Conservation (phyloP, 2,113 vertebrate genomes). For the Brachyistius frenatus region DNA sequence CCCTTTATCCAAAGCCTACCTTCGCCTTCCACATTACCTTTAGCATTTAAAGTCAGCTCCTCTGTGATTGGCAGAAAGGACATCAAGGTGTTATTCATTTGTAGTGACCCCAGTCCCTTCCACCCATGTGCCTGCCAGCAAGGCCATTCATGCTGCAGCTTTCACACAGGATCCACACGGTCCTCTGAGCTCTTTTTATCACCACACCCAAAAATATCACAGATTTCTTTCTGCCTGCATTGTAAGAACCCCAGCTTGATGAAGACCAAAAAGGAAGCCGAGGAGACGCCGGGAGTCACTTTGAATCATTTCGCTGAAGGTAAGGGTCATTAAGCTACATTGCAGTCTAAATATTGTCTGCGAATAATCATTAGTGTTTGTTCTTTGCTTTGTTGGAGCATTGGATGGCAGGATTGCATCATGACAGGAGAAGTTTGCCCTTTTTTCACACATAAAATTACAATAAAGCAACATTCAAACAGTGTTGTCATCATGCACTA, state of each 20-base stretch:
- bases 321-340: conserved; percentile 38
- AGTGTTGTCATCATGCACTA: no score
- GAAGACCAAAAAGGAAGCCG: conserved; percentile 64
- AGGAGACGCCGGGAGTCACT: conserved; percentile 62
- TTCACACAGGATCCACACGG: conserved; percentile 3
- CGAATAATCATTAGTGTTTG: background rate
- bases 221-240: background rate
- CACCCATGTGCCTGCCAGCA: conserved; percentile 33
- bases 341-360: background rate
- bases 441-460: background rate
- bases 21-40: conserved; percentile 28
- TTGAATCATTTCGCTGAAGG: conserved; percentile 74
- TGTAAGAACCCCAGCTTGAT: conserved; percentile 21
- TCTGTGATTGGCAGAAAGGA: conserved; percentile 62
- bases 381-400: background rate
- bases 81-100: conserved; percentile 75
- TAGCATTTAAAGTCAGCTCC: conserved; percentile 9
- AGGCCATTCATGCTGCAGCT: conserved; percentile 29
- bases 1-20: conserved; percentile 18
- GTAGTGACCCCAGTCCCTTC: conserved; percentile 23
- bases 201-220: background rate
- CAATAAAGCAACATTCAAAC: background rate
- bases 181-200: background rate
- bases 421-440: background rate
- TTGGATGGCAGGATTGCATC: background rate